Conservation (phyloP, 2,113 vertebrate genomes). For the Semicossyphus pulcher region DNA sequence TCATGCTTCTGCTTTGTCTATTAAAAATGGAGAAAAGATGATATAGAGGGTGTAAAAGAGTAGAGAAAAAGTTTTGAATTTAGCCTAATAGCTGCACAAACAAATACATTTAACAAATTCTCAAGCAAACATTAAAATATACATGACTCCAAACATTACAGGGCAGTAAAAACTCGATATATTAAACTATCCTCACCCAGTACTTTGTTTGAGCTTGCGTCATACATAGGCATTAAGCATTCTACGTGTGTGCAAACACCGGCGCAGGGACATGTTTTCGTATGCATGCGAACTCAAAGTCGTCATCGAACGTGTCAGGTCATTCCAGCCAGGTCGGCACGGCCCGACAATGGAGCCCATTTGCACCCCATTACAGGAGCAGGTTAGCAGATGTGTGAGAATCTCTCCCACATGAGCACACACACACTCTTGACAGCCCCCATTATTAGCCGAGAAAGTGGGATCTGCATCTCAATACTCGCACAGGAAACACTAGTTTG, state of each 20-base stretch:
- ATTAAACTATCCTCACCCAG: background rate
- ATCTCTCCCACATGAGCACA: constrained; percentile 38
- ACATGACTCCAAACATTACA: too few species aligned
- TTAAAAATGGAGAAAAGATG: background rate
- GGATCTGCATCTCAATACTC: constrained; percentile 81
- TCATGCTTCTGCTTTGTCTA: background rate
- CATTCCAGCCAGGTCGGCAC: constrained; percentile 41
- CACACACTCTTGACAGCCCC: constrained; percentile 57
- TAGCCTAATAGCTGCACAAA: background rate
- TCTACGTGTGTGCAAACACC: constrained; percentile 26
- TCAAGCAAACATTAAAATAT: background rate
- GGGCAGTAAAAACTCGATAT: background rate
- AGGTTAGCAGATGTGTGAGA: constrained; percentile 79
- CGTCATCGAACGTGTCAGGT: constrained; percentile 40
- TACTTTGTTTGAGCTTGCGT: background rate
- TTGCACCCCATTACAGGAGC: constrained; percentile 70
- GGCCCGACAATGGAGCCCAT: constrained; percentile 55
- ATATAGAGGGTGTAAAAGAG: background rate
- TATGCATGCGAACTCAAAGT: constrained; percentile 37
- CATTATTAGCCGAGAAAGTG: constrained; percentile 70
- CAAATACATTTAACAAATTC: background rate
- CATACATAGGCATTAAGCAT: constrained; percentile 13
- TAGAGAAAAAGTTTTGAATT: background rate
- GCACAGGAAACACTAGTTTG: constrained; percentile 74
- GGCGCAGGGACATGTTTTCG: constrained; percentile 17